phyloP scores from a whole-genome alignment of 2,888 invertebrate genomes.

The Macrosoma leucophasiata region DNA sequence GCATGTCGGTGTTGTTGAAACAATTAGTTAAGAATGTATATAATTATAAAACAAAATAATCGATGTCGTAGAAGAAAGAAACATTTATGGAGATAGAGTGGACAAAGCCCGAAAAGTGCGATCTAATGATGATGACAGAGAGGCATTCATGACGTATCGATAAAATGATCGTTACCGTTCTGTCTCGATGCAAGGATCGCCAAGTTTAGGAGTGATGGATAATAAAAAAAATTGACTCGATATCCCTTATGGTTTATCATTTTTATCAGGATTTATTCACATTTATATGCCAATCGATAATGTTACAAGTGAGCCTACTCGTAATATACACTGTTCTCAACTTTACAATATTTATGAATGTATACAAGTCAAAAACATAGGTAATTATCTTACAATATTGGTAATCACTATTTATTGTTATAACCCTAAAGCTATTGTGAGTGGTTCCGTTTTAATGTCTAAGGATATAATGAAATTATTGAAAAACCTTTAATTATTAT shows the following conservation, averaged over 20 bases:
- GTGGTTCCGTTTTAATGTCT: constrained; percentile 62
- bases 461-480: constrained; percentile 48
- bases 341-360: constrained; percentile 69
- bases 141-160: constrained; percentile 74
- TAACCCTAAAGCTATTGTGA: constrained; percentile 68
- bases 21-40: constrained; percentile 20
- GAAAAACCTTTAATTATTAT: constrained; percentile 42
- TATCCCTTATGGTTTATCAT: constrained; percentile 51
- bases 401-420: constrained; percentile 70
- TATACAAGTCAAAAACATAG: constrained; percentile 75
- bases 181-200: constrained; percentile 68
- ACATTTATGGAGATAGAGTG: constrained; percentile 48
- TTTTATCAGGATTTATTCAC: constrained; percentile 70
- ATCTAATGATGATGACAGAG: constrained; percentile 72
- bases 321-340: constrained; percentile 65
- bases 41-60: constrained; percentile 38
- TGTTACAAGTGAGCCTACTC: constrained; percentile 63
- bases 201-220: constrained; percentile 57
- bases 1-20: constrained; percentile 51
- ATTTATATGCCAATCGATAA: constrained; percentile 67
- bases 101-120: constrained; percentile 65
- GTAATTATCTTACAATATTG: constrained; percentile 66
- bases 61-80: constrained; percentile 48
- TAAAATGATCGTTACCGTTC: constrained; percentile 73
- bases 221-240: constrained; percentile 60